Evolutionary conservation across 2,888 invertebrate species (phyloP).

Genomic region (Mermis nigrescens): DNA sequence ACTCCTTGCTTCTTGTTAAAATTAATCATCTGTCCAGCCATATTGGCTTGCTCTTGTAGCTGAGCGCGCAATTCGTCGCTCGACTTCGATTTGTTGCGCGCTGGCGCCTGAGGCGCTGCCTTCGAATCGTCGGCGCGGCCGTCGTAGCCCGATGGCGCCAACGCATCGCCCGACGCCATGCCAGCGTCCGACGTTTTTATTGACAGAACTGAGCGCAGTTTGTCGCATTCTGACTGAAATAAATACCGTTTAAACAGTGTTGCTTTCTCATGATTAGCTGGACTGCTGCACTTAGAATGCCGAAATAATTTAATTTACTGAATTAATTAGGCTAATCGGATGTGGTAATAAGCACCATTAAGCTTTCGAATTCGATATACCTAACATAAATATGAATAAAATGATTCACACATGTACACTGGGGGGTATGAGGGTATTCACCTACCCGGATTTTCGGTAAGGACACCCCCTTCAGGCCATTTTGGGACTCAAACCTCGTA

Average conservation of each 20-base stretch:
- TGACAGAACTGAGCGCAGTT: constrained; percentile 37
- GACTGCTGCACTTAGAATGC: no score
- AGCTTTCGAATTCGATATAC: no score
- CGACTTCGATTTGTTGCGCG: not conserved
- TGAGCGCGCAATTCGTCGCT: constrained; percentile 30
- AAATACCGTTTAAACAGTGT: not conserved
- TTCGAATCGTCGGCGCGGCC: not conserved
- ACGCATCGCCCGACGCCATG: not conserved
- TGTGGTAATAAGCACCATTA: no score
- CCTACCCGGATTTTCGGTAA: no score
- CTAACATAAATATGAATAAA: no score
- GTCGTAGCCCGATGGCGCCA: not conserved
- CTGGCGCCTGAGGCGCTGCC: not conserved
- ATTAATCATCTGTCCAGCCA: constrained; percentile 18
- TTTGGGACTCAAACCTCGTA: no score
- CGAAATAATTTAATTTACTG: no score
- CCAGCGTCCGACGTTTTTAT: constrained; percentile 32
- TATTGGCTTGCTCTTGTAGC: constrained; percentile 29
- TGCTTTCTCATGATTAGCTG: no score
- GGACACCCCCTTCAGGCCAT: no score
- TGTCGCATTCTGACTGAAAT: constrained; percentile 33
- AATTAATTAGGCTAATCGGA: no score
- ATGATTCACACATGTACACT: no score
- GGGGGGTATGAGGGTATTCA: no score
- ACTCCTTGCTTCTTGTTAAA: constrained; percentile 37